Conservation (phyloP, 1,140 invertebrate genomes). For the Drosophila triauraria region DNA sequence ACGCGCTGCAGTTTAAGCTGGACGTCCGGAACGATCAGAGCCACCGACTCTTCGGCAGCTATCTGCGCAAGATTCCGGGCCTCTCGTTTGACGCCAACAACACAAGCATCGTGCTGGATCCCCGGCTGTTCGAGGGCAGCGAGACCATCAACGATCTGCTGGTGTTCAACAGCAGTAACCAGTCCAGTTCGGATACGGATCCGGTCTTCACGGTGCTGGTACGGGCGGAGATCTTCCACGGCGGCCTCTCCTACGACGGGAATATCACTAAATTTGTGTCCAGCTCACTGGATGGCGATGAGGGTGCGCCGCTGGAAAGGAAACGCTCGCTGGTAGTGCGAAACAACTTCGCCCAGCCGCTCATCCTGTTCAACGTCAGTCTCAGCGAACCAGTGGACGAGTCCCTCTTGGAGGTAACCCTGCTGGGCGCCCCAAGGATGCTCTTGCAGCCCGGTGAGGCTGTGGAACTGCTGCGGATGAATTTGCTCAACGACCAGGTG, state of each 20-base stretch:
- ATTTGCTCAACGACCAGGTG: constrained; percentile 55
- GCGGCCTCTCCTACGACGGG: constrained; percentile 56
- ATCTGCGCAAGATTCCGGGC: constrained; percentile 63
- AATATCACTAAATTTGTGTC: constrained; percentile 74
- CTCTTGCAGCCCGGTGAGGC: constrained; percentile 69
- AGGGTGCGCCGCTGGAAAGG: constrained; percentile 25
- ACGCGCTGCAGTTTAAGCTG: constrained; percentile 60
- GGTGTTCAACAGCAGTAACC: constrained; percentile 32
- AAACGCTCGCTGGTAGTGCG: constrained; percentile 61
- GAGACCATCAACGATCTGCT: constrained; percentile 61
- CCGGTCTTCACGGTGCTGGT: constrained; percentile 64
- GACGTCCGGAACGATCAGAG: constrained; percentile 64
- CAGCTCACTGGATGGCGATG: constrained; percentile 5
- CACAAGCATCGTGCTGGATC: constrained; percentile 64
- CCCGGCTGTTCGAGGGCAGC: constrained; percentile 59
- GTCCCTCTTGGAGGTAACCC: constrained; percentile 44
- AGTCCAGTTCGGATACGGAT: constrained; percentile 11
- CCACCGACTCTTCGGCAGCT: constrained; percentile 53
- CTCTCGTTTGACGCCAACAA: constrained; percentile 60
- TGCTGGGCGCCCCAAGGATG: constrained; percentile 75
- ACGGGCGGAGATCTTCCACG: constrained; percentile 75
- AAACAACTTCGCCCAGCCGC: constrained; percentile 66
- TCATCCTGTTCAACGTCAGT: constrained; percentile 60
- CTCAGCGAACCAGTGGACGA: constrained; percentile 52
- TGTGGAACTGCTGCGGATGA: constrained; percentile 55